These are phyloP conservation scores for Crenichthys baileyi DNA, from an alignment of 2,797 vertebrate species.

Conservation along the genomic window DNA sequence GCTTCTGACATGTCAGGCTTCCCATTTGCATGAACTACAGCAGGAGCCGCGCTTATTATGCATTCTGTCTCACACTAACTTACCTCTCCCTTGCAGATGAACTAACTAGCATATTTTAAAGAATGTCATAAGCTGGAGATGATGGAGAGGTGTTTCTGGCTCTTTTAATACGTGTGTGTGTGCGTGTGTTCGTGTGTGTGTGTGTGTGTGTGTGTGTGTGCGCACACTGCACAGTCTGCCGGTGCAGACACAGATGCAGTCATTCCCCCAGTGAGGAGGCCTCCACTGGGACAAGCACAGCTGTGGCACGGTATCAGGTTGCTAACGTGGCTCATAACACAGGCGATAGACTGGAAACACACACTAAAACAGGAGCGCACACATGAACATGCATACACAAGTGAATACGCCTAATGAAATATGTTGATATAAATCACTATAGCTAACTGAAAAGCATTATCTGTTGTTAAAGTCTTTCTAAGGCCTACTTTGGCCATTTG, in stretches of 20 bases:
- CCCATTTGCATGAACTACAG: slow-evolving; percentile 81
- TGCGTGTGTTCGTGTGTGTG: slow-evolving; percentile 14
- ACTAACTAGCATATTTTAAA: slow-evolving; percentile 70
- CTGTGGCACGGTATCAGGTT: slow-evolving; percentile 75
- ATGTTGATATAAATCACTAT: not conserved
- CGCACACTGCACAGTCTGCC: slow-evolving; percentile 57
- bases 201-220: slow-evolving; percentile 5
- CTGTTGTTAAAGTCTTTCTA: not conserved
- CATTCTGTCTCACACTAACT: slow-evolving; percentile 74
- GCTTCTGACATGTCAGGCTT: slow-evolving; percentile 72
- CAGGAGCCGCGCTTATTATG: slow-evolving; percentile 71
- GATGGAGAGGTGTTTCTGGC: slow-evolving; percentile 65
- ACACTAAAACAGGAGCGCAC: slow-evolving; percentile 2
- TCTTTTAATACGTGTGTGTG: slow-evolving; percentile 32
- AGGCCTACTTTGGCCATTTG: not conserved
- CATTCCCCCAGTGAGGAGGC: slow-evolving; percentile 65
- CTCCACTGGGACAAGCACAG: slow-evolving; percentile 74
- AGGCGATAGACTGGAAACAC: slow-evolving; percentile 46
- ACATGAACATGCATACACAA: not conserved
- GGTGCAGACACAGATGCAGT: slow-evolving; percentile 62
- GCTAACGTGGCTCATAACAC: slow-evolving; percentile 80
- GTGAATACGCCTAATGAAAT: not conserved
- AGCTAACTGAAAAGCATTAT: not conserved
- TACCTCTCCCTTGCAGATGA: slow-evolving; percentile 50
- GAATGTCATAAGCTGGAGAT: slow-evolving; percentile 47